Percentiles rank a stretch among this genome's conserved stretches.
Conservation (phyloP, 2,797 vertebrate genomes). For the Enteromius radiatus region DNA sequence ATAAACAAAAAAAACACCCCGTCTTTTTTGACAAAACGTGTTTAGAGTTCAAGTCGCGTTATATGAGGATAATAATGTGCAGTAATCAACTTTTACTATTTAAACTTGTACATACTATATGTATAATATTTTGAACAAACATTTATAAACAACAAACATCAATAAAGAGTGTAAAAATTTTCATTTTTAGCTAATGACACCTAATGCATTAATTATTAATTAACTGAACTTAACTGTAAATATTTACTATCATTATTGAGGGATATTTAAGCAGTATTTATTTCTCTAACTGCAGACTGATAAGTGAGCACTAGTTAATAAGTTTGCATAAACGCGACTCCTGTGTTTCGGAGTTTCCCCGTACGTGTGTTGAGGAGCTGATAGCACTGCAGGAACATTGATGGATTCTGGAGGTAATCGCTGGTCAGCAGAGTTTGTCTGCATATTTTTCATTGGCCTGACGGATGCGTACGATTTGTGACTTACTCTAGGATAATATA, state of each 20-base stretch:
- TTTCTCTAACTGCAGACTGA: constrained; percentile 49
- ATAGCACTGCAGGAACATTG: constrained; percentile 49
- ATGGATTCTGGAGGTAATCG: constrained; percentile 51
- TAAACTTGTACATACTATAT: neutral
- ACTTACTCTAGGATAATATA: constrained; percentile 32
- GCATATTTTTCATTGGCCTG: constrained; percentile 49
- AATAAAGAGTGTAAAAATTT: neutral
- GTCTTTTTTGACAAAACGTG: neutral
- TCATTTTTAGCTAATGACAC: neutral
- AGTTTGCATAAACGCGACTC: constrained; percentile 55
- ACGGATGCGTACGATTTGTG: constrained; percentile 31
- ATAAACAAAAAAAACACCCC: neutral
- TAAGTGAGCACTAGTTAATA: constrained; percentile 50
- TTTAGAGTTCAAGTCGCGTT: too few relatives aligned
- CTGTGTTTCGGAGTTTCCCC: constrained; percentile 19
- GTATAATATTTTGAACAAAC: neutral
- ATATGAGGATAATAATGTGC: too few relatives aligned
- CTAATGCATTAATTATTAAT: neutral
- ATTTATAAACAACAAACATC: neutral
- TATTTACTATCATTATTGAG: neutral
- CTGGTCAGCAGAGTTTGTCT: constrained; percentile 52
- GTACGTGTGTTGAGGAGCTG: constrained; percentile 38
- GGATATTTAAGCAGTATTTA: constrained; percentile 42
- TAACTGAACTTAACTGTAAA: neutral
- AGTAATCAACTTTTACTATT: neutral